phyloP scores from a whole-genome alignment of 2,797 vertebrate species.

The Eutrigla gurnardus region DNA sequence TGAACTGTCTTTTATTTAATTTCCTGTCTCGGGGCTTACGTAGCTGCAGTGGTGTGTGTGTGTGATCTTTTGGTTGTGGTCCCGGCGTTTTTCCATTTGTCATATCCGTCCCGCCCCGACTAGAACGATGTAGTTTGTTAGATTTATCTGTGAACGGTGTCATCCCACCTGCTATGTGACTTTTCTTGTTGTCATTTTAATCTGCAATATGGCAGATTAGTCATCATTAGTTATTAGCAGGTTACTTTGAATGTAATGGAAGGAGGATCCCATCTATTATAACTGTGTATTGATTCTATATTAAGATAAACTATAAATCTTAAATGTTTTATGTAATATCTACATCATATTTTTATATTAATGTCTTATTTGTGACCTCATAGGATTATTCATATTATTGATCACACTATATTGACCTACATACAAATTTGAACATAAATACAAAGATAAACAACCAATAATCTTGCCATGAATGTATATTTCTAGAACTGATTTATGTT shows the following conservation, averaged over 20 bases:
- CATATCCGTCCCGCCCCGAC: conserved; percentile 6
- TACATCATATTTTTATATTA: background rate
- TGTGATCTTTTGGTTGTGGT: conserved; percentile 51
- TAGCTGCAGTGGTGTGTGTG: conserved; percentile 4
- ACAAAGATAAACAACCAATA: background rate
- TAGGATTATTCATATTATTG: background rate
- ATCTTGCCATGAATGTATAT: too few species aligned
- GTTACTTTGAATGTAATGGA: background rate
- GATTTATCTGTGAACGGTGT: background rate
- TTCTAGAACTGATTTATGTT: background rate
- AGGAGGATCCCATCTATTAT: background rate
- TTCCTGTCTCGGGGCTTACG: conserved; percentile 37
- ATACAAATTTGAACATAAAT: background rate
- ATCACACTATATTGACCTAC: background rate
- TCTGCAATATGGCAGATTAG: background rate
- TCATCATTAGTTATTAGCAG: background rate
- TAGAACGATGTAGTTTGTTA: conserved; percentile 1
- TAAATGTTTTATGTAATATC: background rate
- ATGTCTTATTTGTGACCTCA: background rate
- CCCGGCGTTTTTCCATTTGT: conserved; percentile 27
- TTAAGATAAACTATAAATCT: background rate
- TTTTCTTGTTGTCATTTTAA: background rate
- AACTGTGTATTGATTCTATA: background rate
- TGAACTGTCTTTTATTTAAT: conserved; percentile 40
- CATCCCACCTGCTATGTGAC: conserved; percentile 4